phyloP scores from a whole-genome alignment of 2,797 vertebrate genomes.

The Tolypeutes matacus region DNA sequence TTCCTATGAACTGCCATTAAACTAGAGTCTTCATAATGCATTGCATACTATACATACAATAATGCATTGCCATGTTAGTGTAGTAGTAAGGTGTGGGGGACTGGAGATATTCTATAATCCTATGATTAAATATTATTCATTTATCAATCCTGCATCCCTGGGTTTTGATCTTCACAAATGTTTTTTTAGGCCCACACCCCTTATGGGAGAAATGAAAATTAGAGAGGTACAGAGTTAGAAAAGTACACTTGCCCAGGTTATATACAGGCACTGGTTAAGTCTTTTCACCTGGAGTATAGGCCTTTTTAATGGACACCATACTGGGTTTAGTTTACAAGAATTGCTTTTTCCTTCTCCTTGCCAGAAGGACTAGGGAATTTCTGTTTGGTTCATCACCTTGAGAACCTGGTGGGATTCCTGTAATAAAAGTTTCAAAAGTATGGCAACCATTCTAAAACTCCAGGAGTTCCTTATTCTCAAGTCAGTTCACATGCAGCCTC shows the following conservation, averaged over 20 bases:
- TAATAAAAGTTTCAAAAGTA: neutral
- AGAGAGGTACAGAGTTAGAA: neutral
- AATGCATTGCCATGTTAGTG: neutral
- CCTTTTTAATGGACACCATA: neutral
- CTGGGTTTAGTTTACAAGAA: neutral
- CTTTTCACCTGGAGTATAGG: neutral
- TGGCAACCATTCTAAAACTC: neutral
- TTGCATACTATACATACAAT: too few species aligned
- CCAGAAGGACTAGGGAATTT: neutral
- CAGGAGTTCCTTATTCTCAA: neutral
- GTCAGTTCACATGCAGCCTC: neutral
- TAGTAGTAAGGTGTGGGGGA: neutral
- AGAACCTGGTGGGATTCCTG: neutral
- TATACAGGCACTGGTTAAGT: neutral
- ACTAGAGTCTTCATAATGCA: neutral
- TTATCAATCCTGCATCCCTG: neutral
- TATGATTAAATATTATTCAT: neutral
- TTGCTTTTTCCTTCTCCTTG: neutral
- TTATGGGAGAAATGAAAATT: neutral
- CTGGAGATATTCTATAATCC: neutral
- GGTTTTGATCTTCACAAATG: neutral
- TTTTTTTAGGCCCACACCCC: neutral
- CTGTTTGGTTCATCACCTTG: neutral
- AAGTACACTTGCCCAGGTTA: neutral
- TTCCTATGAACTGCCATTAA: neutral